Evolutionary conservation across 2,888 invertebrate species (phyloP), one percentile per base, ranked within the genome.

Genomic region (Chrysomela aeneicollis): DNA sequence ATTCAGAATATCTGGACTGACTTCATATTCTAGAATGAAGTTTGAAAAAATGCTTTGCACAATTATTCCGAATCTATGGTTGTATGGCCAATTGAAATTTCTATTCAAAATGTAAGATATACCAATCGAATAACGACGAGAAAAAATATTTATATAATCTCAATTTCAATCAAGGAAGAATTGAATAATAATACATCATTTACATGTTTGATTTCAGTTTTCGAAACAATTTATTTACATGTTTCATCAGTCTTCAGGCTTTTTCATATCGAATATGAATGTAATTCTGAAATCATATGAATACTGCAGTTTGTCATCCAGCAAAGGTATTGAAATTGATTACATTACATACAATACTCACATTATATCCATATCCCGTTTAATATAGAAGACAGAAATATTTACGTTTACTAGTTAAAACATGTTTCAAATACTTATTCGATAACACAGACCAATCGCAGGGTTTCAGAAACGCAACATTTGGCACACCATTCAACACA

Each of bases 221-320:
- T 70, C 64, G 64, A 68, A 68, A 71, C 68, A 65, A 64, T 70
- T 68, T 71, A 72, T 73, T 59, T 72, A 72, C 69, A 71, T 64
- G 61, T 71, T 69, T 69, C 67, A 71, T 72, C 76, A 76, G 75
- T 76, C 75, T 76, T 76, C 73, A 70, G 72, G 67, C 72, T 71
- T 73, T 63, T 66, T 71, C 67, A 71, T 71, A 63, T 67, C 61
- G 61, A 61, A 58, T 67, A 61, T 66, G 61, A 66, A 63, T 67
- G 61, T 59, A 68, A 61, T 55, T 55, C 54, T 30, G 37, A 67
- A 47, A 59, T 51, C 42, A 51, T 59, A 61, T 59, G 62, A 51
- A 59, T 60, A 66, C 51, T 58, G 59, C 32, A 57, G 12, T 12
- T 4, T 18, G 42, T 46, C 15, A 55, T 37, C 9, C n/a, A 51